A percentile compares a stretch with the other conserved stretches of the same genome.
phyloP scores from a whole-genome alignment of 2,797 vertebrate genomes.

The Syndactyla subalaris region DNA sequence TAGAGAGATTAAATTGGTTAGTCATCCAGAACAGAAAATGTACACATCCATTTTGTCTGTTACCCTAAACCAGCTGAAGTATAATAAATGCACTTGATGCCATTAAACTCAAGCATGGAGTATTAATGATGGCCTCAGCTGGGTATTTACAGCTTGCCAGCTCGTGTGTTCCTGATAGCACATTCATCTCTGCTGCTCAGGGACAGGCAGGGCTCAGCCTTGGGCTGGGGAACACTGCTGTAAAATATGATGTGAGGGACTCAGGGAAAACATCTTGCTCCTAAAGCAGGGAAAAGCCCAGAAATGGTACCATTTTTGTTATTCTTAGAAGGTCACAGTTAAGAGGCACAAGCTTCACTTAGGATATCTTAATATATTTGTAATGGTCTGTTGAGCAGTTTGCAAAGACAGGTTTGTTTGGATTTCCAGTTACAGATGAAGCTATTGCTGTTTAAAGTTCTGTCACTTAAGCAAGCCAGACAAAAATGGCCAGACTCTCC shows the following conservation, averaged over 20 bases:
- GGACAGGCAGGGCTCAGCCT: constrained; percentile 7
- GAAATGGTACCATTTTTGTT: background rate
- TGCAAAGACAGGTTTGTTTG: background rate
- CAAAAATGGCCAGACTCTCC: background rate
- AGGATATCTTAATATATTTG: background rate
- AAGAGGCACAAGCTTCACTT: background rate
- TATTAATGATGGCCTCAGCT: constrained; percentile 30
- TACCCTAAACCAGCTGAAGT: constrained; percentile 32
- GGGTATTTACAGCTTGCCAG: constrained; percentile 22
- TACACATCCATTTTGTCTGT: constrained; percentile 60
- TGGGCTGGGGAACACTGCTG: background rate
- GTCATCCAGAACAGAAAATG: constrained; percentile 66
- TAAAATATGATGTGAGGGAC: constrained; percentile 10
- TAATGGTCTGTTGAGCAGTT: background rate
- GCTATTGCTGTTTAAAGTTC: background rate
- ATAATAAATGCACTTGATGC: constrained; percentile 27
- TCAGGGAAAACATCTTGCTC: constrained; percentile 24
- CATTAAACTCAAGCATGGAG: constrained; percentile 1
- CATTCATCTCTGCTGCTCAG: constrained; percentile 25
- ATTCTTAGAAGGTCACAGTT: constrained; percentile 5
- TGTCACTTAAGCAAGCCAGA: background rate
- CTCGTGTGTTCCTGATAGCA: constrained; percentile 5
- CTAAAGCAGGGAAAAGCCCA: background rate
- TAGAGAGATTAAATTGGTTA: constrained; percentile 66
- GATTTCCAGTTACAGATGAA: constrained; percentile 18